These are phyloP conservation scores for Cryptocephalus moraei DNA, from an alignment of 2,888 invertebrate species.

Conservation along the genomic window DNA sequence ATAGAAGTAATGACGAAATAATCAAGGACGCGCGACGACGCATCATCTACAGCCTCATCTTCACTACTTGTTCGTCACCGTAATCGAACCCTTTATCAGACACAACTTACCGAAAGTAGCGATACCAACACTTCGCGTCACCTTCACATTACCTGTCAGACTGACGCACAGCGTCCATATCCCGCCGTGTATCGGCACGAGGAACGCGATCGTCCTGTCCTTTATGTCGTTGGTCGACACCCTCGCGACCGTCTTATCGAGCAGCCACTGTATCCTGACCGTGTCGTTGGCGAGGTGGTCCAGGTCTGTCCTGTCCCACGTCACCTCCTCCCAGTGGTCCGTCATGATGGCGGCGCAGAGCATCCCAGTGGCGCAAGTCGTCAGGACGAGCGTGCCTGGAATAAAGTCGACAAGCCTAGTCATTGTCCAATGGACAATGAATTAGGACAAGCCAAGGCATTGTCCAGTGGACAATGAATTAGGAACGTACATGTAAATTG, in stretches of 20 bases:
- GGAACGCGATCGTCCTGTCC: slow-evolving; percentile 44
- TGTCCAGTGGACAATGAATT: too few relatives aligned
- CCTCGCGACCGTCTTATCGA: slow-evolving; percentile 66
- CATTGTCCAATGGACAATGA: too few relatives aligned
- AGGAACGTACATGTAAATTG: too few relatives aligned
- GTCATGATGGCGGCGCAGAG: slow-evolving; percentile 80
- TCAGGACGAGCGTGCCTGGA: slow-evolving; percentile 49
- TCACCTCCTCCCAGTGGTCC: slow-evolving; percentile 83
- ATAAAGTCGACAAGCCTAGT: too few relatives aligned
- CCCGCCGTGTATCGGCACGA: slow-evolving; percentile 83
- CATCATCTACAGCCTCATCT: too few relatives aligned
- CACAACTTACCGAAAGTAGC: too few relatives aligned
- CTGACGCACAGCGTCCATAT: slow-evolving; percentile 84
- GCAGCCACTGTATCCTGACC: slow-evolving; percentile 55
- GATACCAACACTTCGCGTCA: slow-evolving; percentile 13
- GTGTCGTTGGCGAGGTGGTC: slow-evolving; percentile 48
- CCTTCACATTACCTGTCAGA: slow-evolving; percentile 52
- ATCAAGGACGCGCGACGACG: too few relatives aligned
- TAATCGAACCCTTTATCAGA: too few relatives aligned
- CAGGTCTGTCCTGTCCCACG: slow-evolving; percentile 60
- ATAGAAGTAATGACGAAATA: too few relatives aligned
- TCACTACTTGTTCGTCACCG: too few relatives aligned
- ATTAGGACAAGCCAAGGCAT: too few relatives aligned
- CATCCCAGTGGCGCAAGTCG: slow-evolving; percentile 69
- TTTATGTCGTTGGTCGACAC: slow-evolving; percentile 32